Conservation (phyloP, 2,797 vertebrate genomes). For the Peromyscus nudipes region DNA sequence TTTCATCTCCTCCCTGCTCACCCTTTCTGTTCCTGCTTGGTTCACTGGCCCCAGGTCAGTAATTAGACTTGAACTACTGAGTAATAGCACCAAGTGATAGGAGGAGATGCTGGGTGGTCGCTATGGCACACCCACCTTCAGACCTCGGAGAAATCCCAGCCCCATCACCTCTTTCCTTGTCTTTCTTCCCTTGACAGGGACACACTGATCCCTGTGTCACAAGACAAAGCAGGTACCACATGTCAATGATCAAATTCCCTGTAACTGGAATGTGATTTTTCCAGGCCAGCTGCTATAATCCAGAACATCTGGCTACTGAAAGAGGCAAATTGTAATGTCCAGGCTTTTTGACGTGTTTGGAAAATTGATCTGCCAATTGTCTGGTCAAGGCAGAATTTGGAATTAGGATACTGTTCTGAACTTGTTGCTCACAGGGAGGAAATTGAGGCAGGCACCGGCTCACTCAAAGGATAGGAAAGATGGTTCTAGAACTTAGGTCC, state of each 20-base stretch:
- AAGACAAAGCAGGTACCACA: constrained; percentile 4
- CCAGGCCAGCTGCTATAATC: neutral
- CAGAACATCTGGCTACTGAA: neutral
- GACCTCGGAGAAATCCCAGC: neutral
- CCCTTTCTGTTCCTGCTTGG: neutral
- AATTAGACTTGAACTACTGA: neutral
- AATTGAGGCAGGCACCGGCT: neutral
- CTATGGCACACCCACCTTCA: neutral
- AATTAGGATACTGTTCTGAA: neutral
- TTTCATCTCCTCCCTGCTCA: neutral
- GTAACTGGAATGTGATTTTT: neutral
- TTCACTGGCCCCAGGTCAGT: neutral
- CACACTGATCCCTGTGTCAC: neutral
- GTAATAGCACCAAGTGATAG: neutral
- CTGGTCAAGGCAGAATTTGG: constrained; percentile 1
- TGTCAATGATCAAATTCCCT: neutral
- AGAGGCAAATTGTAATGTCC: neutral
- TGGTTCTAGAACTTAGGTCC: neutral
- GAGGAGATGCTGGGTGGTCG: neutral
- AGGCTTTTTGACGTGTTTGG: constrained; percentile 51
- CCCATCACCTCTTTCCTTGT: neutral
- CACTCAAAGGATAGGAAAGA: neutral
- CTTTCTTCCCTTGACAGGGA: neutral
- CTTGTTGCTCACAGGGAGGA: neutral
- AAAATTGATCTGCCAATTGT: constrained; percentile 15